Evolutionary conservation across 1,140 invertebrate species (phyloP), one percentile per base, ranked within the genome.

Genomic region (Heterodera carotae): DNA sequence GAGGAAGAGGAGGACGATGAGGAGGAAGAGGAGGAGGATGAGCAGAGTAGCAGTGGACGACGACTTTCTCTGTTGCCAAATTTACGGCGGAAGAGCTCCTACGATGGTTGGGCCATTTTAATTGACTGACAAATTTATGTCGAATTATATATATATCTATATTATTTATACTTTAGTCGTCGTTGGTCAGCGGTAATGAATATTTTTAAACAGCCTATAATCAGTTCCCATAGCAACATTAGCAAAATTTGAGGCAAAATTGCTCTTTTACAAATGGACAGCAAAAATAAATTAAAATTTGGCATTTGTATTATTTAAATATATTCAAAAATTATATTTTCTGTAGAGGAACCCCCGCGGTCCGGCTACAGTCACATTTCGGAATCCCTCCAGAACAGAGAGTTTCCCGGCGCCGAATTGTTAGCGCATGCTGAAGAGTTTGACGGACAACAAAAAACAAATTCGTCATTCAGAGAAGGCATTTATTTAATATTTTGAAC

Each of bases 381-480:
- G n/a, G 70, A 73, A 34, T 73, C 70, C 18, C 29, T 73, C 18
- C 70, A 73, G 25, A 73, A 73, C 60, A n/a, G 70, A 2, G 48
- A 73, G n/a, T 73, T 73, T n/a, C 36, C 7, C 7, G 4, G 15
- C 53, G 27, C 70, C 34, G 48, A 73, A 15, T 36, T 73, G 27
- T 53, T 73, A 60, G 12, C 60, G 29, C 18, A 73, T 59, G 25
- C 31, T 73, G 34, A 12, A 34, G 33, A 31, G 70, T 53, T 29
- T 33, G 18, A 31, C 29, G 18, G 36, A 25, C 27, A 22, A 22
- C 69, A 70, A 48, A 70, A 70, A 34, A 70, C 36, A 15, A 34
- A 70, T 27, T 67, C n/a, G 39, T 22, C 33, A 68, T 43, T 12
- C 39, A 43, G 7, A 10, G 39, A 43, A 43, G 60, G 60, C 60